These are phyloP conservation scores for Sorex maritimensis DNA, from an alignment of 2,797 vertebrate species.

Conservation along the genomic window DNA sequence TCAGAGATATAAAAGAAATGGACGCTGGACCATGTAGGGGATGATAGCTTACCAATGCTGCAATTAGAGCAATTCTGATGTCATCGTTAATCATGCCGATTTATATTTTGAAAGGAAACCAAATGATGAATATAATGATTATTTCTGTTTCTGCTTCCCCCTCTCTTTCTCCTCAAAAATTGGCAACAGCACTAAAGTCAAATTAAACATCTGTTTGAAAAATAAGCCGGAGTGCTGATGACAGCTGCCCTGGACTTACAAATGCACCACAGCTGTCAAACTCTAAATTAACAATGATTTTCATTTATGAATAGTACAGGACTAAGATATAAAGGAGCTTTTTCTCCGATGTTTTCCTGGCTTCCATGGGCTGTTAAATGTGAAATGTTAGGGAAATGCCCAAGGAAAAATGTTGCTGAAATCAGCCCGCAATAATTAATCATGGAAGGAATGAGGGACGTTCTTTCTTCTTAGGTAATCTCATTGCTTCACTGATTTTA, in stretches of 20 bases:
- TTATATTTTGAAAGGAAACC: conserved; percentile 87
- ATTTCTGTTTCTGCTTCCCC: conserved; percentile 87
- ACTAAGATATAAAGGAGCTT: conserved; percentile 82
- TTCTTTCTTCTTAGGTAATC: background rate
- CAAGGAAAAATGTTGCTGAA: conserved; percentile 57
- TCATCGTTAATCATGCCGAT: conserved; percentile 82
- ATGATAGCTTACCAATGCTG: conserved; percentile 78
- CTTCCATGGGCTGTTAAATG: conserved; percentile 61
- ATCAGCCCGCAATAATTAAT: conserved; percentile 51
- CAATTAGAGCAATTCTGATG: conserved; percentile 84
- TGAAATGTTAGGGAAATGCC: conserved; percentile 69
- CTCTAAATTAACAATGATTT: conserved; percentile 90
- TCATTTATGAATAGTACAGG: conserved; percentile 88
- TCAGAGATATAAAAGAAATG: background rate
- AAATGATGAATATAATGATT: conserved; percentile 88
- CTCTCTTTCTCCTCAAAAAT: conserved; percentile 86
- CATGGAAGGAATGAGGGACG: background rate
- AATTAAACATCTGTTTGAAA: conserved; percentile 92
- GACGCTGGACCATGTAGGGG: conserved; percentile 67
- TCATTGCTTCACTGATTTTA: conserved; percentile 35
- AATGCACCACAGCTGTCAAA: conserved; percentile 89
- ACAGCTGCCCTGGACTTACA: conserved; percentile 89
- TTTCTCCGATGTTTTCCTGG: conserved; percentile 63
- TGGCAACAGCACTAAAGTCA: conserved; percentile 88
- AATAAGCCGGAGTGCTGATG: conserved; percentile 89